Evolutionary conservation across 2,113 vertebrate genomes (phyloP).

Genomic region (Corythoichthys haematopterus): DNA sequence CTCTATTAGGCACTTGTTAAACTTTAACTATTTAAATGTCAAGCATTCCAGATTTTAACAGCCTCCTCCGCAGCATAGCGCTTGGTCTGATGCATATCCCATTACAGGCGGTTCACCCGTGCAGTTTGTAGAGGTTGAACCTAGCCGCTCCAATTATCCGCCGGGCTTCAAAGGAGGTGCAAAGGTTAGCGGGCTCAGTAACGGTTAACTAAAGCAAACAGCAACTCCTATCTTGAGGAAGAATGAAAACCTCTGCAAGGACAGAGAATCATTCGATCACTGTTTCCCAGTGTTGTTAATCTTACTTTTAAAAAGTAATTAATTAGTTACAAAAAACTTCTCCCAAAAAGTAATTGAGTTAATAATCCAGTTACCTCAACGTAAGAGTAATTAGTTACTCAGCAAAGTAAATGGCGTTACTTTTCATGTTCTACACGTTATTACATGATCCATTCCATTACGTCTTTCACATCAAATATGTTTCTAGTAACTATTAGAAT

Average conservation of each 20-base stretch:
- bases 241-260: conserved; percentile 37
- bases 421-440: no score
- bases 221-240: conserved; percentile 33
- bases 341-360: no score
- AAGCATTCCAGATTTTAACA: conserved; percentile 20
- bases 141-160: conserved; percentile 23
- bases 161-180: conserved; percentile 36
- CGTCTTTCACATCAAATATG: no score
- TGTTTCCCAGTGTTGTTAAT: no score
- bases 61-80: not conserved
- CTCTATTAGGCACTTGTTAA: conserved; percentile 25
- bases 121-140: conserved; percentile 25
- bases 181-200: conserved; percentile 34
- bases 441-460: no score
- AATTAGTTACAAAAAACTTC: no score
- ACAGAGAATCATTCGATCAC: not conserved
- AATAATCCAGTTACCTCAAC: no score
- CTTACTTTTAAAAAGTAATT: no score
- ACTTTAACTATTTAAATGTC: conserved; percentile 26
- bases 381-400: no score
- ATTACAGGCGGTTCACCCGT: not conserved
- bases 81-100: conserved; percentile 8
- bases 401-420: no score
- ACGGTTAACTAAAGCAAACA: conserved; percentile 47
- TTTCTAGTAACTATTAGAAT: no score